Percentiles rank a stretch among this genome's conserved stretches.
phyloP scores from a whole-genome alignment of 2,113 vertebrate species.

The Loxodonta africana region DNA sequence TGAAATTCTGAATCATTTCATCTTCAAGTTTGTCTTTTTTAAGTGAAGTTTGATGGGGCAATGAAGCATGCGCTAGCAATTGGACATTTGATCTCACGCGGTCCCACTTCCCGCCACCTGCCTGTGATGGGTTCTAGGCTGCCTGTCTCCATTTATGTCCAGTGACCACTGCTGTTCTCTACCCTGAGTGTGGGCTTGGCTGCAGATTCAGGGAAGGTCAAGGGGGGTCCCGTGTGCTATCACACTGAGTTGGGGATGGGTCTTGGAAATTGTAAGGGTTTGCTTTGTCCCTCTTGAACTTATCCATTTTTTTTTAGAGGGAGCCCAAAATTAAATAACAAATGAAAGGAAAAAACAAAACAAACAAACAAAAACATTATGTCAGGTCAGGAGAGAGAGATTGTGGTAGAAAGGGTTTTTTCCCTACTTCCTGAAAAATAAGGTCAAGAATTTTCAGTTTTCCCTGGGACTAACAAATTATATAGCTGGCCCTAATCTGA shows the following conservation, averaged over 20 bases:
- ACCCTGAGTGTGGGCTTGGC: fast-evolving
- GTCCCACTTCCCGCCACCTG: neutral
- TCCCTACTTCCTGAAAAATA: neutral
- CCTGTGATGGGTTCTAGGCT: neutral
- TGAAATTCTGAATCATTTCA: neutral
- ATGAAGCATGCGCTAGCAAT: neutral
- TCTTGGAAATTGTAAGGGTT: neutral
- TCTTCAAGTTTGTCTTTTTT: neutral
- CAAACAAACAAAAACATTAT: no score
- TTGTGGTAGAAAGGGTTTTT: neutral
- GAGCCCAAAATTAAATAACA: neutral
- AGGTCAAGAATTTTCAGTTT: neutral
- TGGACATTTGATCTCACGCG: neutral
- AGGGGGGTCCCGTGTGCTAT: neutral
- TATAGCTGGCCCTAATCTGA: neutral
- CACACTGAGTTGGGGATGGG: neutral
- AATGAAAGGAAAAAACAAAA: neutral
- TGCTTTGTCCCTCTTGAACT: neutral
- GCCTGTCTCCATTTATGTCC: fast-evolving
- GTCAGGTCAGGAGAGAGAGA: neutral
- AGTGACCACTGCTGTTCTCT: neutral
- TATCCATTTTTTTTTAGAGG: neutral
- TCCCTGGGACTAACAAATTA: neutral
- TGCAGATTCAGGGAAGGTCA: fast-evolving
- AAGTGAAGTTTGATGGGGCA: neutral